Evolutionary conservation across 2,888 invertebrate genomes (phyloP).

Genomic region (Tiphia femorata): DNA sequence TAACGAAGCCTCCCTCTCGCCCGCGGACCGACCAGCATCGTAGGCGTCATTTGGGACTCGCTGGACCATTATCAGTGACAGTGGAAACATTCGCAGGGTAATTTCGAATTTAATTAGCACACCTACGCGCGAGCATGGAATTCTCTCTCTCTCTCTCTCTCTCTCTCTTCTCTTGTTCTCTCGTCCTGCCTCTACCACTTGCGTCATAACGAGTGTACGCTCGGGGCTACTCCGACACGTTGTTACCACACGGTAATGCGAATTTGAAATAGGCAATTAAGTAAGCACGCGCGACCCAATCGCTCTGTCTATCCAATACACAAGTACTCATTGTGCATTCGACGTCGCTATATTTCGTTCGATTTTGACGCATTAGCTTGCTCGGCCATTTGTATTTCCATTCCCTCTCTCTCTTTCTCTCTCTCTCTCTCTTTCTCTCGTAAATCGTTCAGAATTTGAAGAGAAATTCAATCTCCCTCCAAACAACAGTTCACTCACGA

Average conservation of each 20-base stretch:
- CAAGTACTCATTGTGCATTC: too few relatives aligned
- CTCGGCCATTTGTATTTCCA: neutral
- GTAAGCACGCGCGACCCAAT: constrained; percentile 28
- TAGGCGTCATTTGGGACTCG: constrained; percentile 15
- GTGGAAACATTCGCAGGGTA: constrained; percentile 36
- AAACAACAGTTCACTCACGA: too few relatives aligned
- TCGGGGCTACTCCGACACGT: constrained; percentile 35
- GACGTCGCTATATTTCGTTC: constrained; percentile 1
- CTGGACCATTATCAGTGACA: constrained; percentile 19
- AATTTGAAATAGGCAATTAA: constrained; percentile 49
- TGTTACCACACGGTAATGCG: constrained; percentile 42
- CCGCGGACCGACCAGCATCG: too few relatives aligned
- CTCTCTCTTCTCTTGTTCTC: neutral
- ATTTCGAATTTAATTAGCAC: constrained; percentile 55
- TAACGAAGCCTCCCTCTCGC: too few relatives aligned
- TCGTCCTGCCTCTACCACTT: neutral
- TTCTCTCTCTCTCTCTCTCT: neutral
- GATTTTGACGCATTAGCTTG: neutral
- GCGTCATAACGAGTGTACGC: constrained; percentile 16
- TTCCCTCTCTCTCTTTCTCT: neutral
- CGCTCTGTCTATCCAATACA: too few relatives aligned
- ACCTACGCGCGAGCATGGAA: neutral
- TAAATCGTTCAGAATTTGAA: too few relatives aligned
- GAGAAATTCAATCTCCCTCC: too few relatives aligned
- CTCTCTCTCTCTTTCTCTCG: neutral